Evolutionary conservation across 2,113 vertebrate genomes (phyloP), one percentile per base, ranked within the genome.

Genomic region (Actenoides lindsayi): DNA sequence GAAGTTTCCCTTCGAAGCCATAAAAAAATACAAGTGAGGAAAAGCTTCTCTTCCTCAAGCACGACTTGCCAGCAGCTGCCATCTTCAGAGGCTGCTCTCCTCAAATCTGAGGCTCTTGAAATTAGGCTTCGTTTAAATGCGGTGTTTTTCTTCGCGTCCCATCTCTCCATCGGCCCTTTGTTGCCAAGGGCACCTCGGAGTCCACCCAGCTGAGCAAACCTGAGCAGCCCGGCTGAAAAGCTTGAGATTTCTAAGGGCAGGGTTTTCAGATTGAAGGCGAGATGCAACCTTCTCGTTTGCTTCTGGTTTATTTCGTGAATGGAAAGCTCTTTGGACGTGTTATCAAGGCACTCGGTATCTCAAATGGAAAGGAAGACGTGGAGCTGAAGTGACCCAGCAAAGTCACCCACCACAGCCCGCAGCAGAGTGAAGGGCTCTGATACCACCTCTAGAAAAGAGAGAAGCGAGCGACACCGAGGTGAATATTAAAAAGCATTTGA

Each of bases 251-350:
- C 64, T 1, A 7, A 25, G 51, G 30, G 7, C 39, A 17, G 44
- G 19, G 7, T 35, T 94, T 39, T 57, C 53, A n/a, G 16, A 37
- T 13, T 3, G 24, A 51, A 70, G 37, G 19, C 13, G 33, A 5
- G 1, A 10, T 4, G 35, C 23, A 27, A 5, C 41, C 65, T 37
- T 15, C 2, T 0, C 1, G 6, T 73, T 64, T 54, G 50, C 59
- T 63, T 16, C 73, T 35, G 35, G 9, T 68, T 51, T 42, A 9
- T 70, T 67, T 60, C 27, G 39, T 21, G 50, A 59, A 39, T 8
- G 63, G 25, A 39, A n/a, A 88, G 30, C 59, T 0, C 16, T 42
- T 7, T 25, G 64, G 31, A 35, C 13, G 64, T 16, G 69, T 39
- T 27, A 6, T 42, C 31, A 5, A 56, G 37, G 37, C 24, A 2